Evolutionary conservation across 2,113 vertebrate species (phyloP).

Genomic region (Vidua macroura): DNA sequence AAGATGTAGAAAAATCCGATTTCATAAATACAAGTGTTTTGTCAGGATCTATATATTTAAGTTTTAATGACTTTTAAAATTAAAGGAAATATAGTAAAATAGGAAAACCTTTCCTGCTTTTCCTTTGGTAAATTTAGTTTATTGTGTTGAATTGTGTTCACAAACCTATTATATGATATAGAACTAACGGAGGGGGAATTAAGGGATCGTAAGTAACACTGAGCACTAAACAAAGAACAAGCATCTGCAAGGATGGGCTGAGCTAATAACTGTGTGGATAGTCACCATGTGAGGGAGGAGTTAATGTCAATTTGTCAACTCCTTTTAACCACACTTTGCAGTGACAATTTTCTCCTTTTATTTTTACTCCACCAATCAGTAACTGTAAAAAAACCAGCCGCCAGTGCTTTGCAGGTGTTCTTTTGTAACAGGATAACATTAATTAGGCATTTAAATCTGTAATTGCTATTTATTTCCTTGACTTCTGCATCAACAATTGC

Average conservation of each 20-base stretch:
- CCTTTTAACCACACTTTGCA: slow-evolving; percentile 5
- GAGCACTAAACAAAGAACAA: background rate
- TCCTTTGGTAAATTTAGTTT: background rate
- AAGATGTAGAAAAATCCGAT: background rate
- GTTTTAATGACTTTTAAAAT: background rate
- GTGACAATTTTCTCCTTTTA: slow-evolving; percentile 8
- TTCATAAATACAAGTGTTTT: background rate
- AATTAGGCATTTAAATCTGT: slow-evolving; percentile 55
- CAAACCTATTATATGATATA: background rate
- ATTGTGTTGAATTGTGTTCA: background rate
- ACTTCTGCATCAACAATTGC: background rate
- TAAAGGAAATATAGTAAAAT: background rate
- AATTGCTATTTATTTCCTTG: slow-evolving; percentile 42
- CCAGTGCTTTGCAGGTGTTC: slow-evolving; percentile 54
- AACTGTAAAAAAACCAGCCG: background rate
- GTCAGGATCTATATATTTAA: background rate
- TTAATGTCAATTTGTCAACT: slow-evolving; percentile 28
- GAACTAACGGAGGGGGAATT: background rate
- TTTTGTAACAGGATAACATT: slow-evolving; percentile 59
- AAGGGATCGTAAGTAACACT: background rate
- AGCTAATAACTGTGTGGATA: background rate
- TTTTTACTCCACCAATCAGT: background rate
- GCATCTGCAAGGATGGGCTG: background rate
- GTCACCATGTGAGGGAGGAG: background rate
- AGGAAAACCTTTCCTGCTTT: background rate